A percentile compares a stretch with the other conserved stretches of the same genome.
These are phyloP conservation scores for Leptothorax acervorum DNA, from an alignment of 2,888 invertebrate genomes.

Conservation along the genomic window DNA sequence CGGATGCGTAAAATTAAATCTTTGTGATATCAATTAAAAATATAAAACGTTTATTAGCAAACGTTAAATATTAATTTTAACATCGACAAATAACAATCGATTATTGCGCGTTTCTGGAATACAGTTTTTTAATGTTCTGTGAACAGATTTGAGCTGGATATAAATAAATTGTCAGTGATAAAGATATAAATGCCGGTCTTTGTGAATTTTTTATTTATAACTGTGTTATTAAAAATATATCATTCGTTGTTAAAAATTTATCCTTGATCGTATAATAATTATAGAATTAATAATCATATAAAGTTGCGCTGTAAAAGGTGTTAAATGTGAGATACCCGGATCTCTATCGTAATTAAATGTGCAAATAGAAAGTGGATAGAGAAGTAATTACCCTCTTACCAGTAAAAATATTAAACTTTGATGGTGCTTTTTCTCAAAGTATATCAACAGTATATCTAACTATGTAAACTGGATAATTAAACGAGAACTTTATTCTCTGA, in stretches of 20 bases:
- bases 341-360: slow-evolving; percentile 4
- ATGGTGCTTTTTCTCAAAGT: not conserved
- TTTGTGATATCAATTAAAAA: not conserved
- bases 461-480: slow-evolving; percentile 11
- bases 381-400: not conserved
- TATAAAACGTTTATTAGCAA: not conserved
- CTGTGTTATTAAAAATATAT: slow-evolving; percentile 9
- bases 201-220: not conserved
- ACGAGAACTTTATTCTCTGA: not conserved
- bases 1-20: not conserved
- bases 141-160: not conserved
- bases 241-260: not conserved
- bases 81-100: not conserved
- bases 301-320: not conserved
- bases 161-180: slow-evolving; percentile 7
- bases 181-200: not conserved
- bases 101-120: not conserved
- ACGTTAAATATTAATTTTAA: slow-evolving; percentile 4
- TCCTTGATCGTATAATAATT: not conserved
- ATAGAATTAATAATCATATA: not conserved
- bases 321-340: not conserved
- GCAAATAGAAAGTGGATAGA: not conserved
- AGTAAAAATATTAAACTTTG: slow-evolving; percentile 28
- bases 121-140: not conserved
- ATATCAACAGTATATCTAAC: not conserved